Evolutionary conservation across 2,113 vertebrate genomes (phyloP).

Genomic region (Antigone vipio): DNA sequence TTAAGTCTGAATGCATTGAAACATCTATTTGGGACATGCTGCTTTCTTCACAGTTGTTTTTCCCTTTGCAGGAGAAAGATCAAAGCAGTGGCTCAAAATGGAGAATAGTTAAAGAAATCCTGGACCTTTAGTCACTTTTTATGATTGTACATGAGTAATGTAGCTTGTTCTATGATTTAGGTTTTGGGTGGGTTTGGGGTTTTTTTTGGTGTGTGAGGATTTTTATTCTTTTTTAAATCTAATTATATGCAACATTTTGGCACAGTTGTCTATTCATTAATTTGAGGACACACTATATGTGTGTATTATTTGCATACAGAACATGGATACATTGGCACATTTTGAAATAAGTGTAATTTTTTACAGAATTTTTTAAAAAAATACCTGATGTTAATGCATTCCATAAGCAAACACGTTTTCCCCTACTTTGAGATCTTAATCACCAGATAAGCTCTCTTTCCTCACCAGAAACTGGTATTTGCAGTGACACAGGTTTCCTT

Average conservation of each 20-base stretch:
- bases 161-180: background rate
- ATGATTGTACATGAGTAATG: background rate
- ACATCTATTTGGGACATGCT: background rate
- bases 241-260: background rate
- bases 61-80: background rate
- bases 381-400: background rate
- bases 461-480: background rate
- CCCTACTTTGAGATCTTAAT: background rate
- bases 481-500: background rate
- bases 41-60: background rate
- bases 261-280: background rate
- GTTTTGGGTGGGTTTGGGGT: background rate
- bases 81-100: background rate
- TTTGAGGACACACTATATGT: background rate
- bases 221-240: background rate
- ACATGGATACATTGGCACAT: background rate
- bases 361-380: background rate
- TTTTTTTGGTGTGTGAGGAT: background rate
- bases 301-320: background rate
- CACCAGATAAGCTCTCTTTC: background rate
- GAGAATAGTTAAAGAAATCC: background rate
- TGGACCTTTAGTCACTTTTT: background rate
- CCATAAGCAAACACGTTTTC: background rate
- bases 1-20: background rate
- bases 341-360: background rate